Evolutionary conservation across 2,113 vertebrate genomes (phyloP), one percentile per base, ranked within the genome.

Genomic region (Serilophus lunatus): DNA sequence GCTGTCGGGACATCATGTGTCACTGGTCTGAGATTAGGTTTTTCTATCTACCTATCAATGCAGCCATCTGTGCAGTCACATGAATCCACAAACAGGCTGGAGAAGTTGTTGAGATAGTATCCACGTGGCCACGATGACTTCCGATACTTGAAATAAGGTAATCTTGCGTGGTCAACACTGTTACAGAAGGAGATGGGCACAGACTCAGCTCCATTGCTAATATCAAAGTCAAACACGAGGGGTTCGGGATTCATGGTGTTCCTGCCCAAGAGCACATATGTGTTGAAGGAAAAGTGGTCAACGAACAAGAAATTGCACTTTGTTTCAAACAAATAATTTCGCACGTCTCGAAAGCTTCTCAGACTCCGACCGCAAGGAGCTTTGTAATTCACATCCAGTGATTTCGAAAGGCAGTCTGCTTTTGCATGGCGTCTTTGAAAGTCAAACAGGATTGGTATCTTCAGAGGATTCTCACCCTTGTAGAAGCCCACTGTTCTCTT

Each of bases 271-370:
- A 96, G 97, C 6, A 99, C 98, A 0, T 96, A 97, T 0, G 98
- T 97, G 96, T 98, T 98, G 94, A 99, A 99, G 93, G 98, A 99
- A 96, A 99, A 99, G 91, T 98, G 97, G 88, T 99, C 98, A 56
- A 98, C 96, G 97, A 98, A 98, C 82, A 99, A 97, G 93, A 98
- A 94, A 80, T 96, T 97, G 95, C 98, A 98, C 70, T 98, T 90
- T 2, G 99, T 98, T 89, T 98, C 97, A 91, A 97, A 93, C 91
- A 99, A 96, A 92, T 98, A 99, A 51, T 95, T 95, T 45, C 93
- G 97, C 79, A 99, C 99, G 2, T 99, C 99, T 15, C 95, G 94
- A 33, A 98, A 96, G 94, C 97, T 98, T 74, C 98, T 96, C 35
- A 99, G 98, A 74, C 97, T 97, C 59, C 96, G 98, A 24, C 99